Evolutionary conservation across 2,888 invertebrate species (phyloP).

Genomic region (Yponomeuta evonymella): DNA sequence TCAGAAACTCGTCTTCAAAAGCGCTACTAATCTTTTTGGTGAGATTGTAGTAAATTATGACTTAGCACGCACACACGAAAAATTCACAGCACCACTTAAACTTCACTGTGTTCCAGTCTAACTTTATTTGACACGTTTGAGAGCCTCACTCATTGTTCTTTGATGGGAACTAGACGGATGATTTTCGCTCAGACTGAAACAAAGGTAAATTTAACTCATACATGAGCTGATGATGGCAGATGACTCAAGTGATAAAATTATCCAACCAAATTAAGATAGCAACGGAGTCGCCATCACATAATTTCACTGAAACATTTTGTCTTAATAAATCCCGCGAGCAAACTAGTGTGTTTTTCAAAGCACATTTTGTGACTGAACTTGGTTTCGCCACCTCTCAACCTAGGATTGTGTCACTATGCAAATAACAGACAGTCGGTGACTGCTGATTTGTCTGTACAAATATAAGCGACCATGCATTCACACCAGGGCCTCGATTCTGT

Average conservation of each 20-base stretch:
- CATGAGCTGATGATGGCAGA: slow-evolving; percentile 9
- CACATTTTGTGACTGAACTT: background rate
- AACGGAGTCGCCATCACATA: background rate
- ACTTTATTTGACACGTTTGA: background rate
- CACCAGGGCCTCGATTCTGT: too few species aligned
- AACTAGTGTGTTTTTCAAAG: background rate
- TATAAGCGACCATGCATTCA: background rate
- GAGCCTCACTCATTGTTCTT: background rate
- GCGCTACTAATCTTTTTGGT: background rate
- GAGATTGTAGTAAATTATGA: background rate
- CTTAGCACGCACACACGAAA: background rate
- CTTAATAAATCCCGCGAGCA: background rate
- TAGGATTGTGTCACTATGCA: background rate
- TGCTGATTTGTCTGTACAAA: background rate
- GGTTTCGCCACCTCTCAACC: background rate
- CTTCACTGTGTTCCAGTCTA: background rate
- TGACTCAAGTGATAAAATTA: background rate
- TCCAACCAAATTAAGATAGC: background rate
- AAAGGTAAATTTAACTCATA: too few species aligned
- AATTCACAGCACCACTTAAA: background rate
- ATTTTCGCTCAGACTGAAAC: background rate
- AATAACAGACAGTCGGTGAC: background rate
- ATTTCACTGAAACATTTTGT: background rate
- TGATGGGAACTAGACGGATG: background rate
- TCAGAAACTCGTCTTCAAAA: background rate